A percentile compares a stretch with the other conserved stretches of the same genome.
phyloP scores from a whole-genome alignment of 2,113 vertebrate genomes.

The Heloderma charlesbogerti region DNA sequence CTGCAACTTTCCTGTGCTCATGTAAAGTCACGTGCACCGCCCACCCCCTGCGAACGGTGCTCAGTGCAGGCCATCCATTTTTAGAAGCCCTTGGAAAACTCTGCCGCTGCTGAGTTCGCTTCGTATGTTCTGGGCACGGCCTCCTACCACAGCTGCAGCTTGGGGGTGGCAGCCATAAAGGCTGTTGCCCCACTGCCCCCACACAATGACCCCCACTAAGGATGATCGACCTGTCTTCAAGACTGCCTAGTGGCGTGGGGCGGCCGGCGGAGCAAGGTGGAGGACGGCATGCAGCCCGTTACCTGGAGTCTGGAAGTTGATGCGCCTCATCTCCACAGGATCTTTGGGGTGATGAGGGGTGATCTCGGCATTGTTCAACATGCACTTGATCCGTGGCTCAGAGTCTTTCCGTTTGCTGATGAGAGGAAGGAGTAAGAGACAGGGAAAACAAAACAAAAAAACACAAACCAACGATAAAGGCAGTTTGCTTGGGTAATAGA shows the following conservation, averaged over 20 bases:
- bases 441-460: neutral
- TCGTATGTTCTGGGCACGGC: neutral
- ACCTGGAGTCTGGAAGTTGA: conserved; percentile 99
- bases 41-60: no score
- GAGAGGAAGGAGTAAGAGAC: neutral
- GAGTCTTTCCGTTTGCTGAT: conserved; percentile 94
- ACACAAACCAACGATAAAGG: neutral
- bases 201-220: accelerated
- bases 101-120: no score
- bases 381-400: conserved; percentile 92
- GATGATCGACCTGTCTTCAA: neutral
- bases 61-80: neutral
- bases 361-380: conserved; percentile 94
- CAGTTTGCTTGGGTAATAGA: conserved; percentile 14
- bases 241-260: neutral
- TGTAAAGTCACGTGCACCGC: no score
- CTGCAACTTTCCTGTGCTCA: no score
- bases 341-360: conserved; percentile 95
- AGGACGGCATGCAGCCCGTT: conserved; percentile 47
- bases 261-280: neutral
- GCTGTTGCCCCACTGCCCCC: neutral
- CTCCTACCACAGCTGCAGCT: neutral
- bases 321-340: conserved; percentile 96
- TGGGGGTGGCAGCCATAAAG: neutral
- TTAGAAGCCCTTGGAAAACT: no score